Evolutionary conservation across 1,140 invertebrate genomes (phyloP), one percentile per base, ranked within the genome.

Genomic region (Drosophila guanche): DNA sequence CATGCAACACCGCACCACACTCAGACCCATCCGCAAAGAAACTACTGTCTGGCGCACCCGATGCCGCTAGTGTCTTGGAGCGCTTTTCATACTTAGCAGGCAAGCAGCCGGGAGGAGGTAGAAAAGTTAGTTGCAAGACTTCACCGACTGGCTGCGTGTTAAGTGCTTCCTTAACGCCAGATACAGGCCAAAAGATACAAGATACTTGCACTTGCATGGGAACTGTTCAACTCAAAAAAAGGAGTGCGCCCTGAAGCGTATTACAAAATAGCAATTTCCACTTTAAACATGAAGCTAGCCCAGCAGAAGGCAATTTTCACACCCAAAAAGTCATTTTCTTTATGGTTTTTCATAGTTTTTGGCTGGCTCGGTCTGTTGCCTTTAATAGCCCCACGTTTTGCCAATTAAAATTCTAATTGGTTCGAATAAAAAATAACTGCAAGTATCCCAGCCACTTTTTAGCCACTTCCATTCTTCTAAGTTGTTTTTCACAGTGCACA

Each of bases 61-160:
- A 45, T 42, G 42, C 46, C 57, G 42, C 46, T 54, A 12, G 10
- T 75, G 78, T 86, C 81, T 86, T 47, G 73, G 29, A 81, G 81
- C 83, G 74, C 75, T 81, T 86, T 86, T 86, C 69, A 48, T 88
- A 86, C 81, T 86, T 88, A 86, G 58, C 74, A 80, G 69, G 60
- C 51, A 58, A 58, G 71, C 66, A 76, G 68, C 76, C 27, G 4
- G 3, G 10, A 10, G 3, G 33, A 4, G 0, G 4, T 4, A 1
- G 3, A 37, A 37, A 37, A 37, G 33, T 37, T 37, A 74, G 63
- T 84, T 84, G 76, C 80, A 78, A 81, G 73, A 66, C 78, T 76
- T 63, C 57, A 40, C 61, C 62, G 68, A 67, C 53, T 63, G 45
- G 41, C 73, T 66, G 74, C 65, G 78, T 70, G 63, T 84, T 79